Conservation (phyloP, 2,113 vertebrate genomes). For the Lichenostomus cassidix region DNA sequence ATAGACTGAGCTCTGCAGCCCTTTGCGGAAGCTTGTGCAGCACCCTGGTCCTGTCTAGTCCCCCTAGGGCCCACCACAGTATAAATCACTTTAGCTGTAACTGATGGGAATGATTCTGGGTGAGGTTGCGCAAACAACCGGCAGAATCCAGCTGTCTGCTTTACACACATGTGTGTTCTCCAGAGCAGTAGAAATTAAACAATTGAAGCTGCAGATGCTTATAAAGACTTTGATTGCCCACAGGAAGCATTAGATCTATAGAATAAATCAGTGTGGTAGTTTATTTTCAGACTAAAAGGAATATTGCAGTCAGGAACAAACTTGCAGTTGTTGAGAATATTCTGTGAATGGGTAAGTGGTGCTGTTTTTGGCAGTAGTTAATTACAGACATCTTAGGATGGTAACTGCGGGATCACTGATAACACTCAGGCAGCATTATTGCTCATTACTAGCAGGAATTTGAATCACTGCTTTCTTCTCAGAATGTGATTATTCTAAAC, state of each 20-base stretch:
- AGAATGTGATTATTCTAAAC: background rate
- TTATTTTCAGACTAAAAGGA: constrained; percentile 35
- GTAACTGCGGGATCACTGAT: constrained; percentile 38
- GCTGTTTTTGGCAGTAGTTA: constrained; percentile 46
- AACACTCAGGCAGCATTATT: constrained; percentile 16
- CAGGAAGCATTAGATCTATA: constrained; percentile 44
- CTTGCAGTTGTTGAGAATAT: constrained; percentile 45
- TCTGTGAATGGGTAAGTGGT: constrained; percentile 13
- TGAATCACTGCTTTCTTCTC: constrained; percentile 27
- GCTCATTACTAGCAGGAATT: constrained; percentile 20
- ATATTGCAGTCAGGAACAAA: constrained; percentile 52
- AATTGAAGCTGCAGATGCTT: constrained; percentile 26
- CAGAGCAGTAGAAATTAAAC: background rate
- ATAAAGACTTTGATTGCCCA: constrained; percentile 50
- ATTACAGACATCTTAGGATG: constrained; percentile 2
- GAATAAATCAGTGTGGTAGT: constrained; percentile 41
- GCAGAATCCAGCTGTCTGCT: constrained; percentile 33
- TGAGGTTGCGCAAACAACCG: background rate
- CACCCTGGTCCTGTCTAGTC: background rate
- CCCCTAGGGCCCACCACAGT: background rate
- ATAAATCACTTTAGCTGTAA: background rate
- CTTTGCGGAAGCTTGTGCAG: background rate
- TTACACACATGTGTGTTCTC: background rate
- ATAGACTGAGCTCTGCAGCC: background rate
- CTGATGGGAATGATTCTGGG: constrained; percentile 23